Percentiles rank a stretch among this genome's conserved stretches.
Evolutionary conservation across 2,113 vertebrate genomes (phyloP).

Genomic region (Neolamprologus tretocephalus): DNA sequence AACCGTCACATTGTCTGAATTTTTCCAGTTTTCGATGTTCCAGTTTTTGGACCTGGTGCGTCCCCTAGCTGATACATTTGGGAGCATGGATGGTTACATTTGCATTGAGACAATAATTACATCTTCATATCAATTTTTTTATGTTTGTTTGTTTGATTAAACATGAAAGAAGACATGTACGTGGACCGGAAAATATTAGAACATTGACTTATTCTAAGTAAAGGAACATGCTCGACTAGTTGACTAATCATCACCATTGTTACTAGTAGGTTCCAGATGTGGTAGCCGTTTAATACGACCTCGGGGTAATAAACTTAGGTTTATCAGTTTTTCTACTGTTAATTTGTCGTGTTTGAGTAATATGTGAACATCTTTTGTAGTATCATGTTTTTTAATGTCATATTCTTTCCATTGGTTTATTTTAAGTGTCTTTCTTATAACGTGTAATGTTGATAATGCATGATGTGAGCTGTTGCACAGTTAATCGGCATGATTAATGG

Average conservation of each 20-base stretch:
- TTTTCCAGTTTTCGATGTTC: not conserved
- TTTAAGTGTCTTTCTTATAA: not conserved
- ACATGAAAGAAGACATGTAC: not conserved
- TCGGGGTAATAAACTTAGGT: not conserved
- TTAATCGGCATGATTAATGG: not conserved
- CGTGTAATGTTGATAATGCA: not conserved
- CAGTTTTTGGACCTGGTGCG: not conserved
- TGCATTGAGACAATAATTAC: not conserved
- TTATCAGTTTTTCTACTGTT: not conserved
- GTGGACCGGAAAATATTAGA: not conserved
- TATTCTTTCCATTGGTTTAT: not conserved
- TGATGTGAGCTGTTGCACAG: not conserved
- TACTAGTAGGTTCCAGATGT: not conserved
- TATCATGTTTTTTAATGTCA: not conserved
- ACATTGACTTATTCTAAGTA: rapidly evolving
- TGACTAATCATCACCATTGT: not conserved
- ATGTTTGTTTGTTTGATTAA: not conserved
- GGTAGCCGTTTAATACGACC: rapidly evolving
- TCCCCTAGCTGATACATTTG: not conserved
- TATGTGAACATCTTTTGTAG: not conserved
- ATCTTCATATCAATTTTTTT: not conserved
- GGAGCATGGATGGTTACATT: not conserved
- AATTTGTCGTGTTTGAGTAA: not conserved
- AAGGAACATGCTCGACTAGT: not conserved
- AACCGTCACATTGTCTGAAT: not conserved